Evolutionary conservation across 2,113 vertebrate genomes (phyloP), one percentile per base, ranked within the genome.

Genomic region (Platysteira castanea): DNA sequence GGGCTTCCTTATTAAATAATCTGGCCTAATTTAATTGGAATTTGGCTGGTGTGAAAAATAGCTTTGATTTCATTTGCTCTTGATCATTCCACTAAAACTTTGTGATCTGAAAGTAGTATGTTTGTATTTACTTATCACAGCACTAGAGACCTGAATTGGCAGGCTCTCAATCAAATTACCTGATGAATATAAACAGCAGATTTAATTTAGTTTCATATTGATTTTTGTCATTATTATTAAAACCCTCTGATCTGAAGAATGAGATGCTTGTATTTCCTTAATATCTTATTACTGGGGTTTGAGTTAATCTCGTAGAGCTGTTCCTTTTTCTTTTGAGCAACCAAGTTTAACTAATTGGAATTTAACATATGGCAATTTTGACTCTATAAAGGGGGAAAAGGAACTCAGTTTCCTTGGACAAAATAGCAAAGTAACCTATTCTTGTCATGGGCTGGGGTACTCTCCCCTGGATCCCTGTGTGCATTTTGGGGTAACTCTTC

Each of bases 181-280:
- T 81, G 78, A 88, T 90, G 54, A 95, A 87, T 88, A 95, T 42
- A 88, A 96, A 88, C 50, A 82, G 73, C 57, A 74, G 81, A 75
- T 91, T 95, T 91, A 82, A 95, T 91, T 94, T 92, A 79, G 77
- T 93, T 95, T 90, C 44, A 9, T 83, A 96, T 94, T 75, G 92
- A 95, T 95, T 96, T 95, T 86, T 94, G 70, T 75, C 47, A 63
- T 83, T 93, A 81, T 94, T 96, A 84, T 95, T 93, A 90, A 94
- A 95, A 35, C 68, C 35, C 65, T 79, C 50, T 93, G 77, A 86
- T 91, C 78, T 90, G 89, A 91, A 86, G 78, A 86, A 83, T 31
- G 35, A 84, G 67, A 46, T 86, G 75, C 73, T 96, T 90, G 31
- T 80, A 24, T 90, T 91, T 88, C 47, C 63, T 89, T 67, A 87